Base-by-base conservation (phyloP, 1,140 invertebrate species). In the Parapsyche elsis region DNA sequence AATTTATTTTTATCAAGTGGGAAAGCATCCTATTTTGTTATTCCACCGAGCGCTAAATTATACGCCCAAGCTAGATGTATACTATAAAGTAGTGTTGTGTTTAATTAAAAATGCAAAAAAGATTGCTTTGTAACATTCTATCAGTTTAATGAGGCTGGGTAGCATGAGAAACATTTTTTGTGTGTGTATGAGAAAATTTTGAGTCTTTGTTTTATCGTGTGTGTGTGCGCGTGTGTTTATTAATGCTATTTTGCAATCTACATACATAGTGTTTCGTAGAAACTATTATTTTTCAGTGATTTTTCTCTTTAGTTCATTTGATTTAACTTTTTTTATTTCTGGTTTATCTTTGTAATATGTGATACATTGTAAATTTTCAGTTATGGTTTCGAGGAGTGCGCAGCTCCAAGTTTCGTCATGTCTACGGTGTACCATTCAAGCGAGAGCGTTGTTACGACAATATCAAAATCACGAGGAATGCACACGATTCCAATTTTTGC, bases 371-470 rank as follows among this genome's bases (percentile, higher is more conserved):
- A 16, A 53, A 5, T 84, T 91, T 91, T 78, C 88, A 95, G 94
- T 89, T 94, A 85, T 94, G 93, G 91, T 96, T 95, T 86, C 92
- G 94, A 67, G 95, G 95, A 24, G 95, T 97, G 74, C 90, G 95
- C 46, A 95, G 94, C 85, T 96, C 94, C 57, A 98, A 98, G 86
- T 98, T 97, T 88, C 93, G 96, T 26, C 96, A 98, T 88, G 96
- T 98, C 14, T 98, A 95, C 88, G 97, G 96, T 5, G 93, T 94
- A 82, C 93, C 96, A 2, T 93, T 94, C 12, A 96, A 96, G 85
- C 90, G 95, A 79, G 96, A 98, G 84, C 92, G 94, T 86, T 97
- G 96, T 86, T 98, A 97, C 87, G 96, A 97, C 86, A 96, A 97
- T 87, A 94, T 98, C 80, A 94, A 95, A 85, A 96, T 98, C 78